Percentiles rank a stretch among this genome's conserved stretches.
These are phyloP conservation scores for Poeciliopsis retropinna DNA, from an alignment of 2,113 vertebrate genomes.

Conservation along the genomic window DNA sequence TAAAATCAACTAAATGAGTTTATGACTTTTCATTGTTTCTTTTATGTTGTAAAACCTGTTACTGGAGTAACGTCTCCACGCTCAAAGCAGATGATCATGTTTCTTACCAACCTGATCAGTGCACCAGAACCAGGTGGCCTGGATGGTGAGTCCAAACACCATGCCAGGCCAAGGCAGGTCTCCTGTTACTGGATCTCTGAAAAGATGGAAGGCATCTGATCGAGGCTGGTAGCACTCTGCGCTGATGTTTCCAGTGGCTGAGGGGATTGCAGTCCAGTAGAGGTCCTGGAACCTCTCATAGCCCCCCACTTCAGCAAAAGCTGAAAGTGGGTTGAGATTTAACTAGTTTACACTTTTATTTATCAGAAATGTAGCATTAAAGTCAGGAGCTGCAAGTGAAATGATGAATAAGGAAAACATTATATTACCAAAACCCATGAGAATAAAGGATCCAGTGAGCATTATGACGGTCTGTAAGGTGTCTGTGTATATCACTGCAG, in stretches of 20 bases:
- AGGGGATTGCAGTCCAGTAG: conserved; percentile 89
- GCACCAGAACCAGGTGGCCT: conserved; percentile 95
- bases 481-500: conserved; percentile 98
- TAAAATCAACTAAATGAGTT: conserved; percentile 17
- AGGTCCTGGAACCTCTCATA: conserved; percentile 82
- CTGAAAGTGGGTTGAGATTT: conserved; percentile 66
- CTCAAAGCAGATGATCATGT: neutral
- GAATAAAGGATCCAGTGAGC: conserved; percentile 90
- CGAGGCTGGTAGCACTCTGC: conserved; percentile 84
- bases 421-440: conserved; percentile 90
- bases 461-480: conserved; percentile 94
- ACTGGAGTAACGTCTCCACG: neutral
- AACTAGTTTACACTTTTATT: neutral
- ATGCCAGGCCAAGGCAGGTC: conserved; percentile 95
- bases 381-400: neutral
- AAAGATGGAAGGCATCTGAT: conserved; percentile 88
- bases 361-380: neutral
- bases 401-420: neutral
- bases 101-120: conserved; percentile 89
- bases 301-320: conserved; percentile 87
- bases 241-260: neutral
- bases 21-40: conserved; percentile 8
- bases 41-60: neutral
- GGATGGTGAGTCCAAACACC: conserved; percentile 87
- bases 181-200: conserved; percentile 84